A percentile compares a stretch with the other conserved stretches of the same genome.
These are phyloP conservation scores for Cryptocheilus praepositus DNA, from an alignment of 2,888 invertebrate genomes.

Conservation along the genomic window DNA sequence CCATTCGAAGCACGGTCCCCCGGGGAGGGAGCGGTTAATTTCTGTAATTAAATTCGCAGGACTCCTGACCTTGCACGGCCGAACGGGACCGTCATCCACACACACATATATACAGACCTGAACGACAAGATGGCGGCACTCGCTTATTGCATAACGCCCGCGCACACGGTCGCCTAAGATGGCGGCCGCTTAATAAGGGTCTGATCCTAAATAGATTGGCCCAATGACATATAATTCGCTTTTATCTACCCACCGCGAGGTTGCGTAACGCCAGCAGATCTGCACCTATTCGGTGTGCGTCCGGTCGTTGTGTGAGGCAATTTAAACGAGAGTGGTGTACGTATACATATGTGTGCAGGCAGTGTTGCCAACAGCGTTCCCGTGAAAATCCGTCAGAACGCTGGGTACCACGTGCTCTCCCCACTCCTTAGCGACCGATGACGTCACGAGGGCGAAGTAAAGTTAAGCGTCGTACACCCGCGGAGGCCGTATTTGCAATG, in stretches of 20 bases:
- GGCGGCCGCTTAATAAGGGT: conserved; percentile 62
- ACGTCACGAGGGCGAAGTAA: too few species aligned
- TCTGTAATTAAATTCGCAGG: conserved; percentile 70
- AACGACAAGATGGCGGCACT: conserved; percentile 37
- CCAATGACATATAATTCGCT: conserved; percentile 66
- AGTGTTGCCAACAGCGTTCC: too few species aligned
- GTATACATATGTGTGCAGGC: too few species aligned
- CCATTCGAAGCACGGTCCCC: too few species aligned
- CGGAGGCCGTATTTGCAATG: too few species aligned
- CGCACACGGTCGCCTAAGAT: conserved; percentile 43
- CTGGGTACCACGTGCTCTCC: too few species aligned
- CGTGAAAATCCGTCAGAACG: too few species aligned
- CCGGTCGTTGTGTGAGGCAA: too few species aligned
- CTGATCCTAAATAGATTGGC: conserved; percentile 69
- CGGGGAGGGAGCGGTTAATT: conserved; percentile 56
- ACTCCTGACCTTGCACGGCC: conserved; percentile 68
- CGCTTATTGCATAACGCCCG: conserved; percentile 42
- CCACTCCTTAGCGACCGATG: too few species aligned
- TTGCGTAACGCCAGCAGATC: conserved; percentile 34
- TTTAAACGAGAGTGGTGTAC: too few species aligned
- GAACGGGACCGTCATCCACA: conserved; percentile 49
- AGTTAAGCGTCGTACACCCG: too few species aligned
- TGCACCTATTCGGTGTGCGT: too few species aligned
- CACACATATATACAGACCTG: conserved; percentile 9
- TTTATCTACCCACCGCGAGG: conserved; percentile 46